Evolutionary conservation across 1,140 invertebrate genomes (phyloP), one percentile per base, ranked within the genome.

Genomic region (Cyclina sinensis): DNA sequence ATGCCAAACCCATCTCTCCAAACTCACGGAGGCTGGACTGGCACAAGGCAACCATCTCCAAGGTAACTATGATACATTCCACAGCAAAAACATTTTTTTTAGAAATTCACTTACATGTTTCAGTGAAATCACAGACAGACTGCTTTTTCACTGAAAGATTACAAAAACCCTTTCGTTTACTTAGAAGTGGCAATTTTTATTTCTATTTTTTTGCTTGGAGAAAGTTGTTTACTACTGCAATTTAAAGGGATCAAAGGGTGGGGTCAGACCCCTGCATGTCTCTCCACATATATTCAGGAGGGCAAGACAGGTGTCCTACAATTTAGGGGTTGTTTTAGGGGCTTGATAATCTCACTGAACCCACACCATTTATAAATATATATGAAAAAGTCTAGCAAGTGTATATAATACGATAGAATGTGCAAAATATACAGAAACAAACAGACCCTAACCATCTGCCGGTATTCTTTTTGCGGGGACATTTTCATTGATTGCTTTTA

Each of bases 191-290:
- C n/a, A n/a, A n/a, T n/a, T n/a, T n/a, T n/a, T n/a, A 27, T 57
- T 57, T 57, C 21, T 21, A 37, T 37, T 1, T 70, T 37, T 70
- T 16, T 37, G 4, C 74, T 35, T 78, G 74, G 74, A 78, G 27
- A 54, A 46, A 78, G 16, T 54, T 54, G 16, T 37, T 12, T 35
- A 37, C 30, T 37, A 0, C 35, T 24, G 43, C 65, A 70, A n/a
- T n/a, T 70, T 37, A 70, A 16, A 70, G 2, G 32, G 32, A 48
- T n/a, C 16, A 27, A 48, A 48, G 59, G n/a, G n/a, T 57, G 46
- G 79, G 79, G 35, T 81, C 79, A 81, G 74, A 62, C 73, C 84
- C 70, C 84, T 86, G 84, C 84, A 51, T 86, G 84, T 86, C 84
- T 86, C 84, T 86, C 84, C 84, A 32, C 0, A 32, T 21, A 78